Conservation (phyloP, 1,140 invertebrate species). For the Telenomus remus region DNA sequence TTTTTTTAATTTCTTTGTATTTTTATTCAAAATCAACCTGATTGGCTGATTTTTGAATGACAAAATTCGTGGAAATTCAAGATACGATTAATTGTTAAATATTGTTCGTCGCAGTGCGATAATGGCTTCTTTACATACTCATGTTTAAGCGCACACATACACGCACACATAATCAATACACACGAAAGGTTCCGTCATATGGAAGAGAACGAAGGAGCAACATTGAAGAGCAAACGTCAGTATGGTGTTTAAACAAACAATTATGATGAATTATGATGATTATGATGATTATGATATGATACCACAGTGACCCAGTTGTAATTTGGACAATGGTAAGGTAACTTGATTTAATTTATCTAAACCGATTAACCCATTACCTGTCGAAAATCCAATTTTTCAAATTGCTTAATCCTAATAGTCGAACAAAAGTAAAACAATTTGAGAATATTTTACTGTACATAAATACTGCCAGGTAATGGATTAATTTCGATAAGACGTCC, state of each 20-base stretch:
- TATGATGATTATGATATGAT: constrained; percentile 41
- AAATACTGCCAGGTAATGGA: no score
- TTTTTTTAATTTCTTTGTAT: no score
- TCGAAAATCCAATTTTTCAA: background rate
- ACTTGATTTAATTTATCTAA: constrained; percentile 51
- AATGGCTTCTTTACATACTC: constrained; percentile 7
- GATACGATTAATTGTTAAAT: no score
- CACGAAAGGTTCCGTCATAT: background rate
- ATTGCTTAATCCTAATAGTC: no score
- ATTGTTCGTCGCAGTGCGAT: constrained; percentile 29
- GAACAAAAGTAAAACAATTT: no score
- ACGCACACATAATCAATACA: constrained; percentile 2
- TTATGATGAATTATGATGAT: constrained; percentile 30
- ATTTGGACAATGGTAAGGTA: constrained; percentile 58
- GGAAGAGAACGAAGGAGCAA: constrained; percentile 17
- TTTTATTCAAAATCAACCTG: no score
- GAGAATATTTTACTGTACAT: no score
- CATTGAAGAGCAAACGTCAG: constrained; percentile 39
- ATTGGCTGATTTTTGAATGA: no score
- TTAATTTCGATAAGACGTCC: no score
- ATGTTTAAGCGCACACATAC: constrained; percentile 3
- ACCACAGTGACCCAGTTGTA: constrained; percentile 2
- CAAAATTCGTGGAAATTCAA: no score
- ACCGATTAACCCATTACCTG: constrained; percentile 9
- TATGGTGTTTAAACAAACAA: constrained; percentile 46